Evolutionary conservation across 2,888 invertebrate genomes (phyloP), one percentile per base, ranked within the genome.

Genomic region (Leucoma salicis): DNA sequence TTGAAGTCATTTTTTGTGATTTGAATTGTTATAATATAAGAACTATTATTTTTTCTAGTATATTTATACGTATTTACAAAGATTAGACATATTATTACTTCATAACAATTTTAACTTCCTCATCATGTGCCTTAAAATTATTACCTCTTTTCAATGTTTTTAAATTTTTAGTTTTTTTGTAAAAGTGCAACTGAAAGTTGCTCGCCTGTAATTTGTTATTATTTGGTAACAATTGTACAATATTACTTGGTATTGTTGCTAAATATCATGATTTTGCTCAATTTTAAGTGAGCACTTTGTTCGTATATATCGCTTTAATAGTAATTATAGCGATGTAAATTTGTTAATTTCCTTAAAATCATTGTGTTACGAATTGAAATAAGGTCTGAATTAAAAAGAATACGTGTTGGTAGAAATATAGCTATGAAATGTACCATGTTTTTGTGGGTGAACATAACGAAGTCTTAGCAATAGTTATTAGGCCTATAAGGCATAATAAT

Each of bases 201-300:
- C 34, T 24, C 21, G 21, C 24, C 10, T 34, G 10, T 13, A 8
- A 27, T 24, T 6, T 2, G 6, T 35, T 11, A n/a, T 12, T n/a
- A 12, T 18, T 14, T 8, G 8, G n/a, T 35, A 10, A 13, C 6
- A 39, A 15, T 39, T 11, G 38, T 31, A 24, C 14, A n/a, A 24
- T 6, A n/a, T 14, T 13, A n/a, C 11, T 14, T 7, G 6, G 6
- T 6, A 29, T 14, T 3, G 11, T 6, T 29, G 16, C 4, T 29
- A 11, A 13, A 29, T 13, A 3, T 29, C 12, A 13, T 12, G 2
- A 44, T 49, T 48, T 60, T 66, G 69, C 69, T 69, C 64, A 67
- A 63, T 63, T 69, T 64, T 63, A 65, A 45, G 54, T 51, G 60
- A 34, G 57, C 57, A 16, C 47, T n/a, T n/a, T 2, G n/a, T 42